These are phyloP conservation scores for Ophion obscuratus DNA, from an alignment of 2,888 invertebrate species.

Conservation along the genomic window DNA sequence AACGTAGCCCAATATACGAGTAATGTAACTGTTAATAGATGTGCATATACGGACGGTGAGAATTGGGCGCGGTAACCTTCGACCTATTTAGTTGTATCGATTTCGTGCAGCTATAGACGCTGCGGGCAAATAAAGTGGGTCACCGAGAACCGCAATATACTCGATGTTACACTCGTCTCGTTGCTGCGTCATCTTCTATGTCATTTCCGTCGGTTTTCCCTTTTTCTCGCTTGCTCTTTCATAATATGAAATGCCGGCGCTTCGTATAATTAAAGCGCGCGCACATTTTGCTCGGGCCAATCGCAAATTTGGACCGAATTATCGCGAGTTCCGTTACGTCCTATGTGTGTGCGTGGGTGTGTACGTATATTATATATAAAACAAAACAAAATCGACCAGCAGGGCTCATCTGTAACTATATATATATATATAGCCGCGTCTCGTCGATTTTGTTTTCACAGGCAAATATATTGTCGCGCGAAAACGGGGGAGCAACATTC, in stretches of 20 bases:
- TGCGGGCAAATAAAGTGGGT: conserved; percentile 58
- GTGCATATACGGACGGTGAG: conserved; percentile 13
- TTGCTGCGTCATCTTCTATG: neutral
- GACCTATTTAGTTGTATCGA: conserved; percentile 67
- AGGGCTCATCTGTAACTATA: neutral
- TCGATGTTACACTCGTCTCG: conserved; percentile 36
- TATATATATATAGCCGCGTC: neutral
- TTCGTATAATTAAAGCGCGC: conserved; percentile 2
- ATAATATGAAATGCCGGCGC: conserved; percentile 3
- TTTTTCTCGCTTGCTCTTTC: conserved; percentile 17
- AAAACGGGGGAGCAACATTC: conserved; percentile 27
- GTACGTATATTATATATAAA: no score
- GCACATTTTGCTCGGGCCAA: neutral
- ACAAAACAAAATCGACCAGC: no score
- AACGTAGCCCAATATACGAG: neutral
- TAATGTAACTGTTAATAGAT: conserved; percentile 29
- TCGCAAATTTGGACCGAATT: neutral
- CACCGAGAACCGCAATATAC: conserved; percentile 61
- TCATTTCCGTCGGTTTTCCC: conserved; percentile 4
- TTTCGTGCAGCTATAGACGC: conserved; percentile 52
- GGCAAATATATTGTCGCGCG: neutral
- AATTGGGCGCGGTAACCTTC: conserved; percentile 61
- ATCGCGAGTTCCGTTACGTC: conserved; percentile 37
- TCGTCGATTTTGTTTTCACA: neutral
- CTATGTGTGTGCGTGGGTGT: neutral